Evolutionary conservation across 1,140 invertebrate genomes (phyloP).

Genomic region (Trypoxylus dichotomus): DNA sequence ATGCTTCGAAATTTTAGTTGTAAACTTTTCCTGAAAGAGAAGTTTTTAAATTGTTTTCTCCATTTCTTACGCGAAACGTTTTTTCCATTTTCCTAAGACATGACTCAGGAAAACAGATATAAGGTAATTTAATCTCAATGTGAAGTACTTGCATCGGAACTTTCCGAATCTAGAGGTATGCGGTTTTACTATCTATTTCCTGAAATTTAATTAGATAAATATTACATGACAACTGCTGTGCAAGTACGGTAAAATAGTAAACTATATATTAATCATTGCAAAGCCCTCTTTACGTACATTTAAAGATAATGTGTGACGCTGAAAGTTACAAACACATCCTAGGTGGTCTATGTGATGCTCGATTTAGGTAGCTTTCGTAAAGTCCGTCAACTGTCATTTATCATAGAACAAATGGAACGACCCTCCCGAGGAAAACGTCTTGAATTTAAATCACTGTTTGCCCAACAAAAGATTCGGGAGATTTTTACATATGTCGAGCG

Average conservation of each 20-base stretch:
- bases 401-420: background rate
- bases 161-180: background rate
- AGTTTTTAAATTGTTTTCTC: background rate
- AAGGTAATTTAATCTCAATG: background rate
- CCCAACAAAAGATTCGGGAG: background rate
- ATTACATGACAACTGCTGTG: background rate
- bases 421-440: background rate
- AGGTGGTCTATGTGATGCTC: background rate
- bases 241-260: too few species aligned
- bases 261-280: too few species aligned
- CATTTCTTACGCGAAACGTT: background rate
- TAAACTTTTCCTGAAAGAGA: background rate
- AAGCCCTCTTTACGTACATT: background rate
- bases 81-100: background rate
- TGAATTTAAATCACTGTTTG: slow-evolving; percentile 22
- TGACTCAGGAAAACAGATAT: background rate
- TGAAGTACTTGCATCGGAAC: background rate
- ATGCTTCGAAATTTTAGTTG: background rate
- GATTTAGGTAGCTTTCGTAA: background rate
- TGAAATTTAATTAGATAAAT: background rate
- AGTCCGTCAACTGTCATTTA: slow-evolving; percentile 8
- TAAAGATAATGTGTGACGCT: background rate
- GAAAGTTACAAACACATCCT: background rate
- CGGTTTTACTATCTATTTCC: background rate
- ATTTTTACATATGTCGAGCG: slow-evolving; percentile 8